Percentiles rank a stretch among this genome's conserved stretches.
These are phyloP conservation scores for Arrhopalites spinosus DNA, from an alignment of 2,888 invertebrate genomes.

Conservation along the genomic window DNA sequence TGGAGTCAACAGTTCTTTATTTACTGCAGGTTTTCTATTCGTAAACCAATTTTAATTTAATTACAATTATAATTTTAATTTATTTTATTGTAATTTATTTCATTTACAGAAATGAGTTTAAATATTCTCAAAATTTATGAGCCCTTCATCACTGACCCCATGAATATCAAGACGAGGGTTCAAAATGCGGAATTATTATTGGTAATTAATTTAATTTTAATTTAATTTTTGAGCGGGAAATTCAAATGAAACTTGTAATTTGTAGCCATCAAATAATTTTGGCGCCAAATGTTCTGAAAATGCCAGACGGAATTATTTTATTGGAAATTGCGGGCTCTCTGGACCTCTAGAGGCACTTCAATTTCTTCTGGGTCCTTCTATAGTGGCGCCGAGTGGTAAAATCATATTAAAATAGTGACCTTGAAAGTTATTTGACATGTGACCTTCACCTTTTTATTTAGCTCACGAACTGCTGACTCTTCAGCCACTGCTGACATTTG, in stretches of 20 bases:
- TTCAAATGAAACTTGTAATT: neutral
- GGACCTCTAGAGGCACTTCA: conserved; percentile 50
- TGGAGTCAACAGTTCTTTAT: conserved; percentile 46
- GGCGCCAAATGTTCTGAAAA: conserved; percentile 47
- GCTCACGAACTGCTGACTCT: neutral
- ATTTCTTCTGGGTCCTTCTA: conserved; percentile 41
- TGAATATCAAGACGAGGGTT: conserved; percentile 31
- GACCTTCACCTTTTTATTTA: no score
- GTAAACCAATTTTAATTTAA: no score
- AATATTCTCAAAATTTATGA: conserved; percentile 41
- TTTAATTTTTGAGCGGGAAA: neutral
- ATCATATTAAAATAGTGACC: neutral
- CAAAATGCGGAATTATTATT: conserved; percentile 37
- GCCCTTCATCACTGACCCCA: conserved; percentile 36
- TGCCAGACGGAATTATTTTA: conserved; percentile 31
- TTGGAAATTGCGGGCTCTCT: conserved; percentile 52
- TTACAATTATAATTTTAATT: no score
- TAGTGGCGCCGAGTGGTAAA: neutral
- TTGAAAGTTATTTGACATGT: neutral
- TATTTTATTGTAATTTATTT: no score
- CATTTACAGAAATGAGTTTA: conserved; percentile 38
- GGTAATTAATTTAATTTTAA: conserved; percentile 17
- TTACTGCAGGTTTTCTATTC: conserved; percentile 36
- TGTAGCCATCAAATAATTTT: conserved; percentile 5
- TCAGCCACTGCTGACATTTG: conserved; percentile 28